These are phyloP conservation scores for Sebastes goodei DNA, from an alignment of 2,797 vertebrate species.

Conservation along the genomic window DNA sequence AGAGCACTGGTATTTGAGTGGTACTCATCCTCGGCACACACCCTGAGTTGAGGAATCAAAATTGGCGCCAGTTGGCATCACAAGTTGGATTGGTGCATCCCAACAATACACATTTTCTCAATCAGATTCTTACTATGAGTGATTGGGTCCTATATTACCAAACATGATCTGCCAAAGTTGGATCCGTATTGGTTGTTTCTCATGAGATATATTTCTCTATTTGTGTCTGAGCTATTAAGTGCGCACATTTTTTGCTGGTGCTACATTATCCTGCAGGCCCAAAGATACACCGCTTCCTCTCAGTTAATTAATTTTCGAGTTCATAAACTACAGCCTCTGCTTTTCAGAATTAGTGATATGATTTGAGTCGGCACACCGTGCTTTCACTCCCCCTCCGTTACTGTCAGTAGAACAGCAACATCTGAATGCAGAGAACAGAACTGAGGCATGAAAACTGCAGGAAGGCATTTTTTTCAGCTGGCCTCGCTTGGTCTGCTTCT, in stretches of 20 bases:
- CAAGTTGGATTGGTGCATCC: background rate
- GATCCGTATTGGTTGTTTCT: background rate
- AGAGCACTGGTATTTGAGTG: background rate
- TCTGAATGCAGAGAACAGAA: conserved; percentile 19
- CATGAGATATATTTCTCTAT: background rate
- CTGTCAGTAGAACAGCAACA: conserved; percentile 29
- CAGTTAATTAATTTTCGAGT: conserved; percentile 44
- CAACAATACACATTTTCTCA: background rate
- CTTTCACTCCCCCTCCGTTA: conserved; percentile 11
- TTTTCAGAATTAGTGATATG: conserved; percentile 45
- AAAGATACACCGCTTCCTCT: conserved; percentile 27
- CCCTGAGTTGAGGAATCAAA: background rate
- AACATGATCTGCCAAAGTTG: background rate
- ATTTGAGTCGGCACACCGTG: conserved; percentile 32
- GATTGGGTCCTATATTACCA: background rate
- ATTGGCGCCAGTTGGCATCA: background rate
- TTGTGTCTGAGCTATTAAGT: background rate
- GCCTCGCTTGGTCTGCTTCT: conserved; percentile 21
- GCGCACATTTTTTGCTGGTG: background rate
- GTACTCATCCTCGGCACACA: background rate
- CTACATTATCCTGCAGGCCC: conserved; percentile 2
- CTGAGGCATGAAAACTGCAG: conserved; percentile 57
- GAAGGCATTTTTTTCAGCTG: conserved; percentile 46
- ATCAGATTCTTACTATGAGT: background rate
- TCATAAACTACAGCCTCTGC: conserved; percentile 27